A percentile compares a stretch with the other conserved stretches of the same genome.
Evolutionary conservation across 2,888 invertebrate species (phyloP).

Genomic region (Rhagonycha lutea): DNA sequence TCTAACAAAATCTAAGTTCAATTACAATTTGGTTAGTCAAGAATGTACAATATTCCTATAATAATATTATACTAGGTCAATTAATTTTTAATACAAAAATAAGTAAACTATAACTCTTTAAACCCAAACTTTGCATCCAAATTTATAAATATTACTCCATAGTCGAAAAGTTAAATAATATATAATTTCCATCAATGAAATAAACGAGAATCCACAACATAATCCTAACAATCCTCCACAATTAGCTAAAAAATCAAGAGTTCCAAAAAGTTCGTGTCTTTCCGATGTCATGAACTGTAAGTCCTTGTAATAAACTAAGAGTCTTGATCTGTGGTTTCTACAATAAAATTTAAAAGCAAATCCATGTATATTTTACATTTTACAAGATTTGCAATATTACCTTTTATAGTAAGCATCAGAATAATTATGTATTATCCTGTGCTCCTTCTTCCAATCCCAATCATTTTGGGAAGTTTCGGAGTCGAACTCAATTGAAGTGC

Average conservation of each 20-base stretch:
- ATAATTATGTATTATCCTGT: neutral
- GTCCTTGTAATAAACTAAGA: constrained; percentile 71
- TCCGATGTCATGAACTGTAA: constrained; percentile 61
- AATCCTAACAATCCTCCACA: constrained; percentile 63
- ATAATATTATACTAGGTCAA: no score
- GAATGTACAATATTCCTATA: no score
- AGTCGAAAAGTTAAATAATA: constrained; percentile 62
- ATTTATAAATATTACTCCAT: constrained; percentile 57
- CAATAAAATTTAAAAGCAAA: neutral
- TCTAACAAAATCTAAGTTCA: no score
- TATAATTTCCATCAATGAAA: constrained; percentile 65
- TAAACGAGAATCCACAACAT: constrained; percentile 66
- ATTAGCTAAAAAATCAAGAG: constrained; percentile 62
- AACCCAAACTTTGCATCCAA: constrained; percentile 50
- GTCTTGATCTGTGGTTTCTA: constrained; percentile 56
- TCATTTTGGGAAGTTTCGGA: constrained; percentile 2
- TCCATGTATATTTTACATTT: neutral
- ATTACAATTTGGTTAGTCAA: no score
- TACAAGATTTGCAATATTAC: neutral
- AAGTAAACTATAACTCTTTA: neutral
- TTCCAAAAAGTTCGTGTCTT: constrained; percentile 61
- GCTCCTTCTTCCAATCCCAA: neutral
- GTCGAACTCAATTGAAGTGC: constrained; percentile 1
- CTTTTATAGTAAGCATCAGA: neutral
- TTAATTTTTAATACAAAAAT: no score